These are phyloP conservation scores for Apodemus sylvaticus DNA, from an alignment of 2,113 vertebrate genomes.

Conservation along the genomic window DNA sequence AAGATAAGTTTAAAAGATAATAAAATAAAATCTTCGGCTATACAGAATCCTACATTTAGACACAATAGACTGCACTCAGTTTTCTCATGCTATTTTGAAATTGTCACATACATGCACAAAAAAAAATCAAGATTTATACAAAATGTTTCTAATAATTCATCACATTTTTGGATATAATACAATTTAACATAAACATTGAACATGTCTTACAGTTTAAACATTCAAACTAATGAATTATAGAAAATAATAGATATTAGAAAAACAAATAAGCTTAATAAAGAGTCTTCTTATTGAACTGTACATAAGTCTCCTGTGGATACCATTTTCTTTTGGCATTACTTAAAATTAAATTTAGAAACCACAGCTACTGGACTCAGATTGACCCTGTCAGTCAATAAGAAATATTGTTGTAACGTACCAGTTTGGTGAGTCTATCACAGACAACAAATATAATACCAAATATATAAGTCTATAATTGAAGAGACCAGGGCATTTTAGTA, in stretches of 20 bases:
- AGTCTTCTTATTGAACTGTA: neutral
- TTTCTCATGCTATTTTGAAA: neutral
- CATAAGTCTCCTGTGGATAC: neutral
- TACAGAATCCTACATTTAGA: neutral
- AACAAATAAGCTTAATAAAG: neutral
- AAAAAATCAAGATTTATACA: neutral
- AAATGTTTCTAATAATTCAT: neutral
- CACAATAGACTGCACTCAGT: neutral
- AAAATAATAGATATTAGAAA: neutral
- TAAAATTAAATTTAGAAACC: slow-evolving; percentile 35
- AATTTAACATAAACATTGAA: neutral
- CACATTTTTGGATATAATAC: neutral
- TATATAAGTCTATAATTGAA: slow-evolving; percentile 55
- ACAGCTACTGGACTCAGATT: slow-evolving; percentile 49
- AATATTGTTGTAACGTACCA: slow-evolving; percentile 6
- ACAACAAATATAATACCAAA: slow-evolving; percentile 37
- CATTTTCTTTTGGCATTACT: slow-evolving; percentile 42
- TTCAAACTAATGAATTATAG: neutral
- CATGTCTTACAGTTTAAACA: neutral
- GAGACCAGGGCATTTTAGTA: slow-evolving; percentile 60
- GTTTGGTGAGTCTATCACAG: slow-evolving; percentile 21
- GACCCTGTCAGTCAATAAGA: slow-evolving; percentile 18
- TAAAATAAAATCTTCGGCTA: neutral
- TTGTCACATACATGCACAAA: neutral
- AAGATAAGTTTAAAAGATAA: slow-evolving; percentile 11